Base-by-base conservation (phyloP, 2,888 invertebrate species). In the Julus scandinavius region DNA sequence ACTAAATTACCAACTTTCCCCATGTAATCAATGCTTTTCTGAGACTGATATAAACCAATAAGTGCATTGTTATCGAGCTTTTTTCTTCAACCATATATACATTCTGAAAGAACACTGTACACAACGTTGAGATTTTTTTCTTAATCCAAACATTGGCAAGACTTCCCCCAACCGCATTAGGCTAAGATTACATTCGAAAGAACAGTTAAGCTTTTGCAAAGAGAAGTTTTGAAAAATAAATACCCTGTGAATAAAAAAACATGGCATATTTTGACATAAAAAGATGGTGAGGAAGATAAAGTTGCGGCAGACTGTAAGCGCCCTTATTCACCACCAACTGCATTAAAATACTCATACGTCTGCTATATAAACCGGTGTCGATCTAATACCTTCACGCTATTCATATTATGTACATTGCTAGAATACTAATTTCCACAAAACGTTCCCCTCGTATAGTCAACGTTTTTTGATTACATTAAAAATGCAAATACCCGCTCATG, bases 381-480 rank as follows among this genome's bases (percentile, higher is more conserved):
- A 72, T 72, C 20, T 72, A 72, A 72, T 72, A 29, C 72, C 9
- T 72, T 72, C 29, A 72, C 29, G 29, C 29, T 72, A 72, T 72
- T 72, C 72, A 72, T 72, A 72, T 29, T 72, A 9, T 7, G 72
- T 29, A 72, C 72, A 72, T 72, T 72, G 72, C 29, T 5, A 29
- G 72, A 20, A 72, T 72, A 85, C 85, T 49, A 85, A 85, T 85
- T 85, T 85, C 20, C 41, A 40, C 41, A 85, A 85, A 85, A 85
- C 9, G 45, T 85, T 85, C 85, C 85, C 85, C 49, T 45, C 13
- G 49, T 20, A 20, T 85, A 17, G 85, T 41, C 85, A 85, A 85
- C 9, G 45, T 85, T 49, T 29, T 54, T 50, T 87, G 87, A 87
- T 87, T 87, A 54, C 87, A 87, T 87, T 58, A 54, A 54, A 87